Conservation (phyloP, 2,113 vertebrate genomes). For the Lamprologus callipterus region DNA sequence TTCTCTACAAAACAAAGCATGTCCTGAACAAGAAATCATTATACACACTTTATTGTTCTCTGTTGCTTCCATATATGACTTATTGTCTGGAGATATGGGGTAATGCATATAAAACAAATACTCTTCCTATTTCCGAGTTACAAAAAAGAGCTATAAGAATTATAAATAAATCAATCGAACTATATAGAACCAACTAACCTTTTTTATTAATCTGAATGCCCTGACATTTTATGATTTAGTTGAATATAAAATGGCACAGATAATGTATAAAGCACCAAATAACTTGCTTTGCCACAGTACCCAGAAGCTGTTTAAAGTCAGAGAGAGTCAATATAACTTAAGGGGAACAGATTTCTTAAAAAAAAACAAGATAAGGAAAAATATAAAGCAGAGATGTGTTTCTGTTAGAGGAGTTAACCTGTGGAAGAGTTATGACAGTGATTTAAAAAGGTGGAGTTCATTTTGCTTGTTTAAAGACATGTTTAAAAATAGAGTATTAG, state of each 20-base stretch:
- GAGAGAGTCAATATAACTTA: accelerated
- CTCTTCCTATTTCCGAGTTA: accelerated
- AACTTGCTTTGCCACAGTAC: neutral
- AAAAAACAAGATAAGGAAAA: neutral
- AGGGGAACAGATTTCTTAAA: neutral
- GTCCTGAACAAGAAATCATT: neutral
- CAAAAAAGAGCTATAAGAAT: neutral
- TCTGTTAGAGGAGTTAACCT: neutral
- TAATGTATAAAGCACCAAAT: neutral
- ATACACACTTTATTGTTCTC: neutral
- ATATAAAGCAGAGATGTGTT: accelerated
- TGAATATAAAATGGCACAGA: neutral
- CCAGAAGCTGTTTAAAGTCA: accelerated
- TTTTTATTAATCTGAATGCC: accelerated
- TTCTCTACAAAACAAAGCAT: neutral
- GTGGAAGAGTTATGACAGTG: neutral
- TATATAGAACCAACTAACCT: neutral
- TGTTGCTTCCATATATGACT: neutral
- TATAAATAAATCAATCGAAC: accelerated
- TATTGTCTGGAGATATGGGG: accelerated
- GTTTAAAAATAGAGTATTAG: neutral
- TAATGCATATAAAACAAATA: neutral
- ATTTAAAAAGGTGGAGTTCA: neutral
- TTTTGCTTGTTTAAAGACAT: neutral
- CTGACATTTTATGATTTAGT: neutral